Evolutionary conservation across 1,140 invertebrate genomes (phyloP).

Genomic region (Mamestra configurata): DNA sequence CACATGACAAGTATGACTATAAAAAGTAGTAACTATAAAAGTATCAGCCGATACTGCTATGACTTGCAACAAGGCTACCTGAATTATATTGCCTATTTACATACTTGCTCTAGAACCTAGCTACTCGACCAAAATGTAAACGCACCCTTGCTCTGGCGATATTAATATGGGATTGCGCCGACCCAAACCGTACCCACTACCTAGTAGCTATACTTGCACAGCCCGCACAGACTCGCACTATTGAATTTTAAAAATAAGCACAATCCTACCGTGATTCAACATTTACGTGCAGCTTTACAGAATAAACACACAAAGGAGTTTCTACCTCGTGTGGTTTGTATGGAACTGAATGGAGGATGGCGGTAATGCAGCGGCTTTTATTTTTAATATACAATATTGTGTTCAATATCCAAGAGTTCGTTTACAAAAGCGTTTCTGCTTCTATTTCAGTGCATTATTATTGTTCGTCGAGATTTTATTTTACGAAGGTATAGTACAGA

Average conservation of each 20-base stretch:
- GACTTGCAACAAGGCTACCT: too few species aligned
- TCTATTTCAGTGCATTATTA: constrained; percentile 14
- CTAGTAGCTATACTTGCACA: background rate
- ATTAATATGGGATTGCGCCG: constrained; percentile 49
- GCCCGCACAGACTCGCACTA: constrained; percentile 22
- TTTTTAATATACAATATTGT: constrained; percentile 34
- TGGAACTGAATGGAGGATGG: background rate
- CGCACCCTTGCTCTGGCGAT: background rate
- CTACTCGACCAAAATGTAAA: constrained; percentile 10
- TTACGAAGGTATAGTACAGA: background rate
- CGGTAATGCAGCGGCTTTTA: constrained; percentile 18
- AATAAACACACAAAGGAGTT: constrained; percentile 27
- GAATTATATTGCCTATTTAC: too few species aligned
- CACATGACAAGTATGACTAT: too few species aligned
- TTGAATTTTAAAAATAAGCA: constrained; percentile 53
- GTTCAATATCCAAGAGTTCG: constrained; percentile 2
- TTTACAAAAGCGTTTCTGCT: constrained; percentile 15
- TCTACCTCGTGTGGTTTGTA: constrained; percentile 4
- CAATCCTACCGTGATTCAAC: constrained; percentile 35
- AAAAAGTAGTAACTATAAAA: too few species aligned
- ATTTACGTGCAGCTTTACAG: constrained; percentile 29
- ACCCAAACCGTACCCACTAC: too few species aligned
- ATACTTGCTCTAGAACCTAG: background rate
- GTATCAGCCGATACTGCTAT: too few species aligned
- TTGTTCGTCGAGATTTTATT: background rate